These are phyloP conservation scores for Pteria penguin DNA, from an alignment of 2,888 invertebrate genomes.

Conservation along the genomic window DNA sequence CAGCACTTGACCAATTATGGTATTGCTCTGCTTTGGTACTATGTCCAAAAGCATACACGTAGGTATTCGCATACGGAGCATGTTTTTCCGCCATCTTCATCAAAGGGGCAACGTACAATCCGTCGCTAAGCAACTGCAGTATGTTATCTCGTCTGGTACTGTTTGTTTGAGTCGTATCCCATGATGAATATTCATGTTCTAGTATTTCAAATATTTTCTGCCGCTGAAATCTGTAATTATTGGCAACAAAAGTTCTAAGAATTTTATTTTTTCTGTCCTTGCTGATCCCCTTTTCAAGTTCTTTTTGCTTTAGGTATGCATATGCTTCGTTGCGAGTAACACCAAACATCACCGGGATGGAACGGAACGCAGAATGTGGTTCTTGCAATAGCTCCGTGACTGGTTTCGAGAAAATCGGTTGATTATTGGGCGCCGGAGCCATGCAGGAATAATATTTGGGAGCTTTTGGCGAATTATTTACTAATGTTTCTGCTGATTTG, in stretches of 20 bases:
- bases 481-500: conserved; percentile 86
- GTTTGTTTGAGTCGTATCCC: conserved; percentile 85
- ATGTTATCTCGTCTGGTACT: conserved; percentile 92
- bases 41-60: conserved; percentile 82
- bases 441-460: conserved; percentile 77
- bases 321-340: conserved; percentile 84
- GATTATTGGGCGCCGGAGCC: conserved; percentile 71
- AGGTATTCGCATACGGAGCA: conserved; percentile 85
- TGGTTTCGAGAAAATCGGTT: conserved; percentile 59
- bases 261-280: conserved; percentile 93
- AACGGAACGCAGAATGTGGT: conserved; percentile 61
- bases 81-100: conserved; percentile 94
- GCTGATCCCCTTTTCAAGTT: conserved; percentile 94
- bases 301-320: conserved; percentile 90
- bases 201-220: conserved; percentile 96
- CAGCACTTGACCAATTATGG: conserved; percentile 65
- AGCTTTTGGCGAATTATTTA: conserved; percentile 66
- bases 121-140: conserved; percentile 91
- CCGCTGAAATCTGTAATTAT: conserved; percentile 95
- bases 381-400: conserved; percentile 62
- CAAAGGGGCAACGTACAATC: conserved; percentile 90
- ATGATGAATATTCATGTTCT: conserved; percentile 97
- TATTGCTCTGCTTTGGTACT: conserved; percentile 89
- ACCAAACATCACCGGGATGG: conserved; percentile 74
- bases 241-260: conserved; percentile 90